Evolutionary conservation across 2,113 vertebrate genomes (phyloP).

Genomic region (Eclectus roratus): DNA sequence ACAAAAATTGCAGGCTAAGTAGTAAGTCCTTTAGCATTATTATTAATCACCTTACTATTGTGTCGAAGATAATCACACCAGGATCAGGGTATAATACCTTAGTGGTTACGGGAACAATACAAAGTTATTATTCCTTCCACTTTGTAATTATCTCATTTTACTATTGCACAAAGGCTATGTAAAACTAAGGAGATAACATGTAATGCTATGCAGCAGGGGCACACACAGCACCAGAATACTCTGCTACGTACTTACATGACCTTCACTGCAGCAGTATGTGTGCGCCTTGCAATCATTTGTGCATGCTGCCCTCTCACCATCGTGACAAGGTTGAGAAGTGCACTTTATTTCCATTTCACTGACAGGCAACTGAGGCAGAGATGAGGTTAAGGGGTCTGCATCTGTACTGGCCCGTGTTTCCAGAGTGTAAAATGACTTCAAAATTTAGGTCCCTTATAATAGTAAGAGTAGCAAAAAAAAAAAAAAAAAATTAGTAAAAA

Average conservation of each 20-base stretch:
- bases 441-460: background rate
- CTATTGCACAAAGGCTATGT: constrained; percentile 15
- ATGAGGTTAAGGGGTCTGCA: background rate
- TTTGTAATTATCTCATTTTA: constrained; percentile 62
- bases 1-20: constrained; percentile 37
- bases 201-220: background rate
- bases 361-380: background rate
- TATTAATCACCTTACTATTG: constrained; percentile 61
- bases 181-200: background rate
- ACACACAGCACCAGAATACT: background rate
- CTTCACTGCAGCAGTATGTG: background rate
- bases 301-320: background rate
- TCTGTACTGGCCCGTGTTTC: background rate
- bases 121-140: constrained; percentile 54
- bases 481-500: background rate
- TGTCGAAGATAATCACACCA: background rate
- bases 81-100: constrained; percentile 38
- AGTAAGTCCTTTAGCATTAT: constrained; percentile 30
- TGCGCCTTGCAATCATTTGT: background rate
- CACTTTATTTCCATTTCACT: background rate
- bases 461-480: background rate
- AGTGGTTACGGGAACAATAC: constrained; percentile 52
- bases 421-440: background rate
- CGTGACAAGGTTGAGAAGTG: background rate
- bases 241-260: background rate